Percentiles rank a stretch among this genome's conserved stretches.
Conservation (phyloP, 1,140 invertebrate species). For the Hycleus phaleratus region DNA sequence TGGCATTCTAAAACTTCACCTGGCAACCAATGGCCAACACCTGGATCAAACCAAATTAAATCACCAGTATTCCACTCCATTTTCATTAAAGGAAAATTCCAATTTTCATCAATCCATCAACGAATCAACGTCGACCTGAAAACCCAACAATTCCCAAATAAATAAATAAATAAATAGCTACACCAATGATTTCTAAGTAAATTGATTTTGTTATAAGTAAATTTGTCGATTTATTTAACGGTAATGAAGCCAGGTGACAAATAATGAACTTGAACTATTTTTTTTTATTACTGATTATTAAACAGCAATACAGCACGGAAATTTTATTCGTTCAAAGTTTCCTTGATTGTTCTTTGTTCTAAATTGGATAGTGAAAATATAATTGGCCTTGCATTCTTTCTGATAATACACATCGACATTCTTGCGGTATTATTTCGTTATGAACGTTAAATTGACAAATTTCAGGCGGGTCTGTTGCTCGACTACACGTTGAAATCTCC, state of each 20-base stretch:
- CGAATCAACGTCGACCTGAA: not conserved
- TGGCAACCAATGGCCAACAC: conserved; percentile 78
- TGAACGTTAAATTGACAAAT: no score
- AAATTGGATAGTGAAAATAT: no score
- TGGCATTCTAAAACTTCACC: conserved; percentile 84
- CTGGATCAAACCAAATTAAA: conserved; percentile 88
- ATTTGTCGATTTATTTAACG: not conserved
- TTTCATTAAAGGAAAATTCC: not conserved
- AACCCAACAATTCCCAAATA: not conserved
- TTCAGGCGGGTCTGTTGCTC: no score
- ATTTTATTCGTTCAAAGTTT: no score
- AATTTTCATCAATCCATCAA: not conserved
- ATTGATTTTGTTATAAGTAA: not conserved
- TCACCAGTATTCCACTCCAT: conserved; percentile 64
- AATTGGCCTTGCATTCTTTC: no score
- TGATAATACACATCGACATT: no score
- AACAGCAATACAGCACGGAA: no score
- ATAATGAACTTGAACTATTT: no score
- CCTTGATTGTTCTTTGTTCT: no score
- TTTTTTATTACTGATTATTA: no score
- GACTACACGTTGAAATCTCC: no score
- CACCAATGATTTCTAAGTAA: not conserved
- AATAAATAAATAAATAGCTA: not conserved
- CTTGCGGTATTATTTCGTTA: no score
- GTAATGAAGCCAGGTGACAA: not conserved